A percentile compares a stretch with the other conserved stretches of the same genome.
Evolutionary conservation across 2,888 invertebrate genomes (phyloP).

Genomic region (Phengaris alcon): DNA sequence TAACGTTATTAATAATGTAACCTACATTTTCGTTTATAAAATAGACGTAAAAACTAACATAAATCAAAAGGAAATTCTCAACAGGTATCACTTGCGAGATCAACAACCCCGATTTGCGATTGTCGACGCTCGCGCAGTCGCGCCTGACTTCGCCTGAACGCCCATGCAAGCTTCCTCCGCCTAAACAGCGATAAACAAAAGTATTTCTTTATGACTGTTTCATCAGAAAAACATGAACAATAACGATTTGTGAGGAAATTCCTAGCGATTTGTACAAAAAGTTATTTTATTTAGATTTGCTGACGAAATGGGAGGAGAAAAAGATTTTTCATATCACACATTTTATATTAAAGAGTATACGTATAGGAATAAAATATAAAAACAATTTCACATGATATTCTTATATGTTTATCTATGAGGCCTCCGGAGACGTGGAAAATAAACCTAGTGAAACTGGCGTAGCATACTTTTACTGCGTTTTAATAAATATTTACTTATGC

Average conservation of each 20-base stretch:
- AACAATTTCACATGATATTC: no score
- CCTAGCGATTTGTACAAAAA: not conserved
- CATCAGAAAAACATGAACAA: not conserved
- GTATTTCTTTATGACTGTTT: not conserved
- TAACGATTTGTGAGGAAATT: not conserved
- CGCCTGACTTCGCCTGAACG: no score
- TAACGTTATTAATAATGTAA: no score
- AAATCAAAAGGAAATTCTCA: no score
- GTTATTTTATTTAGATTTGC: not conserved
- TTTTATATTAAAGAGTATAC: not conserved
- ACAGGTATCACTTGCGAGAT: not conserved
- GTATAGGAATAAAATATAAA: no score
- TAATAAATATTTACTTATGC: not conserved
- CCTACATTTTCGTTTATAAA: no score
- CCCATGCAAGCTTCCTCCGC: no score
- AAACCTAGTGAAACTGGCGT: not conserved
- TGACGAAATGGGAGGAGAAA: not conserved
- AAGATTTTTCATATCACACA: not conserved
- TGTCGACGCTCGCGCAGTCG: no score
- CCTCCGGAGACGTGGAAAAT: not conserved
- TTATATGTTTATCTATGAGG: not conserved
- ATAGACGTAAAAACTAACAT: no score
- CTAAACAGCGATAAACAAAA: not conserved
- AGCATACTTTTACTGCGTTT: not conserved
- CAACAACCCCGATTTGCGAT: not conserved